These are phyloP conservation scores for Drepana falcataria DNA, from an alignment of 2,888 invertebrate genomes.

Conservation along the genomic window DNA sequence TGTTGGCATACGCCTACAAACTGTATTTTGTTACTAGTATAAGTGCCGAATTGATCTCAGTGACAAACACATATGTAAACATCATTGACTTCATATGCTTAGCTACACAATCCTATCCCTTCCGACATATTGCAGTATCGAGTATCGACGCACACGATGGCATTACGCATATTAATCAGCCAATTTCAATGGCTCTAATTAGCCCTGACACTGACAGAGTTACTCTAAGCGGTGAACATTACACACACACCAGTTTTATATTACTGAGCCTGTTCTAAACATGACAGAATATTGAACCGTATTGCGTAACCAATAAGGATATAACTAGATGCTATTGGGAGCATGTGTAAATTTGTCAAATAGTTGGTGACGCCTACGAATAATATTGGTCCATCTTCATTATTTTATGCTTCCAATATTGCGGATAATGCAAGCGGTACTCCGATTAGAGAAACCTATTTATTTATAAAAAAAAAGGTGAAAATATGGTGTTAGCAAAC, in stretches of 20 bases:
- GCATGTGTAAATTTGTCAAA: constrained; percentile 15
- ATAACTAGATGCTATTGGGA: constrained; percentile 4
- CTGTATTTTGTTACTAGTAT: too few species aligned
- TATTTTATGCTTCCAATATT: constrained; percentile 24
- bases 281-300: constrained; percentile 9
- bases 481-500: too few species aligned
- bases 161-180: constrained; percentile 73
- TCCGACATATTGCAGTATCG: constrained; percentile 45
- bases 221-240: constrained; percentile 57
- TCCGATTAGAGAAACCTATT: not conserved
- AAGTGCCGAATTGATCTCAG: too few species aligned
- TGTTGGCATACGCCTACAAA: too few species aligned
- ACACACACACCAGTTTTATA: constrained; percentile 24
- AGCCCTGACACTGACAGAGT: constrained; percentile 70
- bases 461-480: too few species aligned
- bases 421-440: not conserved
- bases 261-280: constrained; percentile 18
- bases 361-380: constrained; percentile 25
- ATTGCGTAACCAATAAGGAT: constrained; percentile 8
- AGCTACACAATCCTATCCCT: constrained; percentile 44
- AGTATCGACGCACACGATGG: constrained; percentile 50
- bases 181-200: constrained; percentile 73
- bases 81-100: constrained; percentile 48
- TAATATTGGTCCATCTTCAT: constrained; percentile 36
- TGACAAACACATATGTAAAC: constrained; percentile 56